Evolutionary conservation across 2,113 vertebrate species (phyloP).

Genomic region (Lophochroa leadbeateri): DNA sequence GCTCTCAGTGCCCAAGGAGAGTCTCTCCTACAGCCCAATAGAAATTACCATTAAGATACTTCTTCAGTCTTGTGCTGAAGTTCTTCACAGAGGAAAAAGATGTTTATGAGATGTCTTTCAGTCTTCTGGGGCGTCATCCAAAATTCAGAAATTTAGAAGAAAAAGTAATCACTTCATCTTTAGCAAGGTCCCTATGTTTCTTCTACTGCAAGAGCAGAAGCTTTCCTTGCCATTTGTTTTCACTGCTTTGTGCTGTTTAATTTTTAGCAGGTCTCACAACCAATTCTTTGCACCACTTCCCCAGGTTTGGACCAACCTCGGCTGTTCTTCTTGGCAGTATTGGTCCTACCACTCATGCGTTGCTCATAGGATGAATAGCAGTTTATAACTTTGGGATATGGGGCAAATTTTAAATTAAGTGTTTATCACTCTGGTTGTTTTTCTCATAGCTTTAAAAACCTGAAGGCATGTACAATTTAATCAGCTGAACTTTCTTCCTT

Average conservation of each 20-base stretch:
- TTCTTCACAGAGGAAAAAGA: not conserved
- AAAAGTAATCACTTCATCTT: not conserved
- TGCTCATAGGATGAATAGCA: not conserved
- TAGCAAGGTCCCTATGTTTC: not conserved
- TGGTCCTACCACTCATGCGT: not conserved
- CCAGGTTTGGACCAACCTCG: not conserved
- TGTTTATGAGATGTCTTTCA: not conserved
- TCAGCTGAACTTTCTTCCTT: not conserved
- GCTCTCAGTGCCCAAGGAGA: not conserved
- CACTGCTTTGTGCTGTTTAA: not conserved
- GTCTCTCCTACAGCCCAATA: not conserved
- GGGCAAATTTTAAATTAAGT: not conserved
- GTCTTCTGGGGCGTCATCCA: not conserved
- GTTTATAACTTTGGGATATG: not conserved
- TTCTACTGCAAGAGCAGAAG: not conserved
- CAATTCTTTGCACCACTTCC: not conserved
- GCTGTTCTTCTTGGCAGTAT: not conserved
- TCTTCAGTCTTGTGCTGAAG: not conserved
- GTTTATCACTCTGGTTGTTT: not conserved
- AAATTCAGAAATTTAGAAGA: not conserved
- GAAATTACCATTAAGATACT: not conserved
- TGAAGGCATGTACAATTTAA: not conserved
- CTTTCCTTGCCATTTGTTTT: not conserved
- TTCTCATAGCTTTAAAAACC: not conserved
- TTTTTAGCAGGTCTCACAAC: not conserved